Evolutionary conservation across 1,140 invertebrate genomes (phyloP).

Genomic region (Drosophila insularis): DNA sequence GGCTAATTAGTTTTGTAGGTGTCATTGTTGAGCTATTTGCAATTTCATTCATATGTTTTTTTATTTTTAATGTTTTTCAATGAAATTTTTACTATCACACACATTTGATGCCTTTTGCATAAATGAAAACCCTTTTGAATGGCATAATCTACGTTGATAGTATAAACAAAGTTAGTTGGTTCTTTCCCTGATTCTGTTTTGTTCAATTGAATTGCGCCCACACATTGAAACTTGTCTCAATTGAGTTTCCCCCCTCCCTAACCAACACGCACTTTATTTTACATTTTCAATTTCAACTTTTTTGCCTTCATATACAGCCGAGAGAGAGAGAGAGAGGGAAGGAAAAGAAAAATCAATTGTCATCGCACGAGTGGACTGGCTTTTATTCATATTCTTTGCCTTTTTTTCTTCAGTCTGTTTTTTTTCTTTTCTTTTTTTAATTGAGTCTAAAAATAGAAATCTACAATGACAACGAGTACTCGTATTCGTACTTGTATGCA

Average conservation of each 20-base stretch:
- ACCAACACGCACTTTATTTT: neutral
- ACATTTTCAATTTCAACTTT: slow-evolving; percentile 1
- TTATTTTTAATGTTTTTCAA: neutral
- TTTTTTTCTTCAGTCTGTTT: neutral
- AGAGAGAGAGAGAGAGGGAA: neutral
- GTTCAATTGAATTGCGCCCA: slow-evolving; percentile 2
- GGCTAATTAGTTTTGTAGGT: neutral
- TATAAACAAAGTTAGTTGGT: neutral
- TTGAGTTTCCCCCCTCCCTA: neutral
- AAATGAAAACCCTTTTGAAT: slow-evolving; percentile 5
- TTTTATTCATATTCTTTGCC: slow-evolving; percentile 13
- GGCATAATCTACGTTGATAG: neutral
- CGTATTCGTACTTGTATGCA: slow-evolving; percentile 17
- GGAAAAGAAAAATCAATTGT: slow-evolving; percentile 54
- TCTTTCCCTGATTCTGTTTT: neutral
- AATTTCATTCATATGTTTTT: slow-evolving; percentile 2
- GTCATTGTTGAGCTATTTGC: neutral
- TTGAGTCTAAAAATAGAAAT: slow-evolving; percentile 75
- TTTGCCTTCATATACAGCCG: neutral
- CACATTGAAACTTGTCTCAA: neutral
- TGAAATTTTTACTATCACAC: neutral
- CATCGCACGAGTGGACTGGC: slow-evolving; percentile 6
- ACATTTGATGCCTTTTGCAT: neutral
- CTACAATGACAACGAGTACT: slow-evolving; percentile 38
- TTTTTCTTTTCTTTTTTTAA: slow-evolving; percentile 49